Evolutionary conservation across 1,140 invertebrate genomes (phyloP), one percentile per base, ranked within the genome.

Genomic region (honey bee (Apis mellifera)): DNA sequence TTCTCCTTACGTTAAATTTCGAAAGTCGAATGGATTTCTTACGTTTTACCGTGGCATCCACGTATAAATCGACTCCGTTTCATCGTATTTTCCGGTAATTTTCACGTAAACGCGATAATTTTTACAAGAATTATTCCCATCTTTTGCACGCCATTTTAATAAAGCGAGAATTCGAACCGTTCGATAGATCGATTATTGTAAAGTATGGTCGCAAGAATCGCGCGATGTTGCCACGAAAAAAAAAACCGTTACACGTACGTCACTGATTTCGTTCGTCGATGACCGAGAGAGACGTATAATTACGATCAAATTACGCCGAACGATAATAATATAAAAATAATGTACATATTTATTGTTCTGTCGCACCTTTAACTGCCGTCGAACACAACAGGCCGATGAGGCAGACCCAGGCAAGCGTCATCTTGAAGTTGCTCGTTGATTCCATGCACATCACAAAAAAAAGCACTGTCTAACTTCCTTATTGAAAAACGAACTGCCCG

Each of bases 331-430:
- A 48, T 15, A 5, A 32, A 64, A 48, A 23, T 1, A 32, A 59
- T 64, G 15, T 60, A 50, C 17, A 11, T 11, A 71, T 75, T 11
- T 75, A 7, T 57, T 78, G 26, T 78, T 65, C 52, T 64, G 64
- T 65, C 82, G 79, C 86, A 90, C 89, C 89, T 90, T 85, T 84
- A 79, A 86, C 83, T 68, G 84, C 76, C 79, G 86, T 64, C 26
- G 83, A 65, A 65, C 84, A 80, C 72, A 87, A 81, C 55, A 91
- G 42, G 72, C 65, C 78, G 84, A 89, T 42, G 77, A 88, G 65
- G 76, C 86, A 88, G 81, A 77, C 84, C 90, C 86, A 89, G 78
- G 76, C 32, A 78, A 83, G 82, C 78, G 74, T 86, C 89, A 84
- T 90, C 79, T 84, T 84, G 79, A 54, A 32, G 60, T 55, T 50